Evolutionary conservation across 2,888 invertebrate species (phyloP).

Genomic region (Anthoptus insignis): DNA sequence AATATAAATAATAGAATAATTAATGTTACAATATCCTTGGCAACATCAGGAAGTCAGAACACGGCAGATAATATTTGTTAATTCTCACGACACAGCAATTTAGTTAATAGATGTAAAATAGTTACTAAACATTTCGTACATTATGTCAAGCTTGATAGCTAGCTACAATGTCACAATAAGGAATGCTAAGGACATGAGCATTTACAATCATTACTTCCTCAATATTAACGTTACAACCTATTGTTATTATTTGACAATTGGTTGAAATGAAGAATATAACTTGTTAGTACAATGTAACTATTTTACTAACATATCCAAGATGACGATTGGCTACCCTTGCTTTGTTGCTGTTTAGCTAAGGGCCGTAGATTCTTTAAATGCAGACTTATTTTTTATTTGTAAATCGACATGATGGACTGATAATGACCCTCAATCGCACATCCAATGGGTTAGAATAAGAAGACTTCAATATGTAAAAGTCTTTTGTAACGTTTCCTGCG

Average conservation of each 20-base stretch:
- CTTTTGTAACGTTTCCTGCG: too few relatives aligned
- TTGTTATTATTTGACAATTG: background rate
- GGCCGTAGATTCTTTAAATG: too few relatives aligned
- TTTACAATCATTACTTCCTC: background rate
- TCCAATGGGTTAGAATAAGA: too few relatives aligned
- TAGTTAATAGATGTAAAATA: conserved; percentile 27
- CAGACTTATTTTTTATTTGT: too few relatives aligned
- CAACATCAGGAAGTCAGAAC: conserved; percentile 21
- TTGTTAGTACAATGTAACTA: too few relatives aligned
- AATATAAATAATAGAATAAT: background rate
- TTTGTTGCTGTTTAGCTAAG: too few relatives aligned
- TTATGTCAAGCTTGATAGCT: background rate
- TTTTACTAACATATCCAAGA: too few relatives aligned
- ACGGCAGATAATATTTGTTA: background rate
- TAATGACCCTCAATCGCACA: too few relatives aligned
- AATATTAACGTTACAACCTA: background rate
- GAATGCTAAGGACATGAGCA: background rate
- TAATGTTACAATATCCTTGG: conserved; percentile 15
- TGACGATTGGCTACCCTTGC: too few relatives aligned
- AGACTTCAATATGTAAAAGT: too few relatives aligned
- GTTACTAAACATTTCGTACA: conserved; percentile 10
- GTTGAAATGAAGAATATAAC: background rate
- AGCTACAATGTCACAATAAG: conserved; percentile 2
- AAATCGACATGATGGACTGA: too few relatives aligned
- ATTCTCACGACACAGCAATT: conserved; percentile 29